Percentiles rank a stretch among this genome's conserved stretches.
Conservation (phyloP, 2,113 vertebrate genomes). For the Burhinus bistriatus region DNA sequence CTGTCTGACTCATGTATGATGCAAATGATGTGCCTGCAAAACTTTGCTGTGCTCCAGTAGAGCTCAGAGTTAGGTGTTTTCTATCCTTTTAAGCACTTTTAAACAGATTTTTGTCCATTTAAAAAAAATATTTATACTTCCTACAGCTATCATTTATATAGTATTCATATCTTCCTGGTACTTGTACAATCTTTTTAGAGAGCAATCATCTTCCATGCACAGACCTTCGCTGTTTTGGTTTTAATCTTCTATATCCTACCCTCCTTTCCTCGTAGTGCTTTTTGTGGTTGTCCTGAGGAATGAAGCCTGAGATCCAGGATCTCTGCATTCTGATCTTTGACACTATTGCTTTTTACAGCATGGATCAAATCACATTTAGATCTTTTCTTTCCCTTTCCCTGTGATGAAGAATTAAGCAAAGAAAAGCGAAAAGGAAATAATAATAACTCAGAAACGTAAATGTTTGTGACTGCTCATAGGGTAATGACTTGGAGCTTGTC, state of each 20-base stretch:
- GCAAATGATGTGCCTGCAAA: not conserved
- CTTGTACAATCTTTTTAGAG: not conserved
- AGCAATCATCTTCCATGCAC: not conserved
- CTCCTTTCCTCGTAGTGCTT: not conserved
- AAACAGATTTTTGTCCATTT: not conserved
- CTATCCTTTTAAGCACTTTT: not conserved
- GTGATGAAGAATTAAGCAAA: not conserved
- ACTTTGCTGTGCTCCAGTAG: not conserved
- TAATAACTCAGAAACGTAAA: not conserved
- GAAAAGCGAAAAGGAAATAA: not conserved
- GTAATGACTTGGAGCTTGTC: not conserved
- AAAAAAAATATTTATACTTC: not conserved
- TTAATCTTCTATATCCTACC: not conserved
- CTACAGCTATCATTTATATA: not conserved
- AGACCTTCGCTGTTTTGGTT: not conserved
- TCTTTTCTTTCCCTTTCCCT: not conserved
- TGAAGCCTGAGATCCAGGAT: not conserved
- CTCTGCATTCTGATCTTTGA: not conserved
- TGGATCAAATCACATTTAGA: not conserved
- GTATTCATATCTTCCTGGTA: not conserved
- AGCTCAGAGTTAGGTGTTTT: not conserved
- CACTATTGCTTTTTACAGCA: not conserved
- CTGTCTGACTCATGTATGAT: not conserved
- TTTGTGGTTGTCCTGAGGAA: not conserved
- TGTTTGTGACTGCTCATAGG: not conserved